Conservation (phyloP, 2,113 vertebrate species). For the Progne subis region DNA sequence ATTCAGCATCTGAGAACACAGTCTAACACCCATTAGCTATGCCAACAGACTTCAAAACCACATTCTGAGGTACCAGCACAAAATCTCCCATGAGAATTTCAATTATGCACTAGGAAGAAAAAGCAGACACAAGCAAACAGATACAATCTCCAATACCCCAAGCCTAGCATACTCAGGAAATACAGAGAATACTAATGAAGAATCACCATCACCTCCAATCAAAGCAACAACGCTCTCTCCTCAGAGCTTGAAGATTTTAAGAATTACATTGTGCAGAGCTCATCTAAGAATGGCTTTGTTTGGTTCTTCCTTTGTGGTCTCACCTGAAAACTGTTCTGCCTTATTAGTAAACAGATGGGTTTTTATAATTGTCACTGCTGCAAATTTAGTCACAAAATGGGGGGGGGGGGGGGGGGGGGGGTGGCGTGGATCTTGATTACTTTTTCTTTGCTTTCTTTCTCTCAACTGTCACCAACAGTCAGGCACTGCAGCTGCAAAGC, state of each 20-base stretch:
- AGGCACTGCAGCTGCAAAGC: not conserved
- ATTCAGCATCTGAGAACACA: conserved; percentile 38
- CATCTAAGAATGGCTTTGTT: conserved; percentile 47
- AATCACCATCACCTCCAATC: conserved; percentile 29
- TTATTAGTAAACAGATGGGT: conserved; percentile 47
- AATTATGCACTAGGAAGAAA: conserved; percentile 58
- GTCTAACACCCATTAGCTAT: conserved; percentile 50
- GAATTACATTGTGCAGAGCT: not conserved
- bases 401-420: too few relatives aligned
- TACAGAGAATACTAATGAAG: conserved; percentile 47
- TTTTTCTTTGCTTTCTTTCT: not conserved
- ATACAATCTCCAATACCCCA: conserved; percentile 35
- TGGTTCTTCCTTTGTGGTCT: conserved; percentile 46
- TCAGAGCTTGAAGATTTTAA: not conserved
- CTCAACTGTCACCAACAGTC: not conserved
- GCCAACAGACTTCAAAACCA: conserved; percentile 60
- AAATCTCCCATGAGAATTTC: conserved; percentile 52
- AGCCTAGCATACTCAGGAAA: not conserved
- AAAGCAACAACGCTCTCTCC: not conserved
- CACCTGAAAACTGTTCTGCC: conserved; percentile 46
- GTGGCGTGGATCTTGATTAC: not conserved
- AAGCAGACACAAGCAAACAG: conserved; percentile 55
- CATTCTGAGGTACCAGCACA: conserved; percentile 32
- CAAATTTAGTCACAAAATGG: not conserved
- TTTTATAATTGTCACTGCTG: conserved; percentile 50